A percentile compares a stretch with the other conserved stretches of the same genome.
phyloP scores from a whole-genome alignment of 2,797 vertebrate species.

The Acanthurus leucopareius region DNA sequence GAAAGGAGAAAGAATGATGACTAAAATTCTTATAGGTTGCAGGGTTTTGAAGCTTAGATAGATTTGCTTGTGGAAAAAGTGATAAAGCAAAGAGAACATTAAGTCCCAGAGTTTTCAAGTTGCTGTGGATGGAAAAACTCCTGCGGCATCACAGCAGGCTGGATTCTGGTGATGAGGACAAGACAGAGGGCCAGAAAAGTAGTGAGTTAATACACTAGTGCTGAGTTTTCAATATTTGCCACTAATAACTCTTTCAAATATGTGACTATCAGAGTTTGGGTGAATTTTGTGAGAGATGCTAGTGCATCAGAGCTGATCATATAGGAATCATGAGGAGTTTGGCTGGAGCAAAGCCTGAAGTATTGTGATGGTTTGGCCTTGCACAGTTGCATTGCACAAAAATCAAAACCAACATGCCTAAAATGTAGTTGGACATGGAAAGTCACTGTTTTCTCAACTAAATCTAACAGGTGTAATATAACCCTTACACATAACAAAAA shows the following conservation, averaged over 20 bases:
- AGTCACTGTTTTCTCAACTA: background rate
- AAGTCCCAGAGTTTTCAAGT: background rate
- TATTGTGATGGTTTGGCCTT: background rate
- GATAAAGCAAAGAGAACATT: background rate
- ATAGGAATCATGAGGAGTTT: background rate
- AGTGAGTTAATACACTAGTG: constrained; percentile 9
- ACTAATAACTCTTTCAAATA: background rate
- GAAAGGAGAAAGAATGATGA: background rate
- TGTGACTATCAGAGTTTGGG: background rate
- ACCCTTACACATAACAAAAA: background rate
- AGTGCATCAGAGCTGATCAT: background rate
- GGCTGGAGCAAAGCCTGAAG: background rate
- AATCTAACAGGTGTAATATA: background rate
- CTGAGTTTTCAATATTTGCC: constrained; percentile 4
- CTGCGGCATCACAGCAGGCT: background rate
- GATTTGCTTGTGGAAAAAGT: background rate
- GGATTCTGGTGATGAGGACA: background rate
- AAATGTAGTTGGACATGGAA: background rate
- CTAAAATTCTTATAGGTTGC: background rate
- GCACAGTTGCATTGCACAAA: background rate
- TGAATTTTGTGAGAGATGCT: background rate
- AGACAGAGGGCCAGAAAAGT: constrained; percentile 9
- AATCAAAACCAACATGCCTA: background rate
- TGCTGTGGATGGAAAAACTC: background rate
- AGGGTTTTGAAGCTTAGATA: background rate